Evolutionary conservation across 2,888 invertebrate species (phyloP).

Genomic region (Meghimatium bilineatum): DNA sequence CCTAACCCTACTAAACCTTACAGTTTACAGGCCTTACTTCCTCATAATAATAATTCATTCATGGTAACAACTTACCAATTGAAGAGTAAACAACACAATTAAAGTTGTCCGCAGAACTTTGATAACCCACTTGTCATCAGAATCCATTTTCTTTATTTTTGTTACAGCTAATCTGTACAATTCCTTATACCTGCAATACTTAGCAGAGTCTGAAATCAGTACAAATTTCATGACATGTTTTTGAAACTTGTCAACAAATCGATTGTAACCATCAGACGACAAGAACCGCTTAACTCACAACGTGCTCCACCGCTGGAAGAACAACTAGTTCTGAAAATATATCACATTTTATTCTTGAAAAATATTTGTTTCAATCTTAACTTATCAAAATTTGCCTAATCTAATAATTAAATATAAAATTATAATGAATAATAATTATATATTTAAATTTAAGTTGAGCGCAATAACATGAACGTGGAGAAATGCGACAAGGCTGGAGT

Average conservation of each 20-base stretch:
- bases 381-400: neutral
- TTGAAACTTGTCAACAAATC: neutral
- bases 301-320: neutral
- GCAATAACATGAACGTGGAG: slow-evolving; percentile 3
- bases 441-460: neutral
- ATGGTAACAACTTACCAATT: slow-evolving; percentile 61
- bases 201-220: slow-evolving; percentile 25
- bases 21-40: no score
- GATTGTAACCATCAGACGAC: no score
- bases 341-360: neutral
- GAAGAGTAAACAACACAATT: slow-evolving; percentile 64
- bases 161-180: slow-evolving; percentile 17
- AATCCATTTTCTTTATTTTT: slow-evolving; percentile 37
- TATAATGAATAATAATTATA: neutral
- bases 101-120: slow-evolving; percentile 64
- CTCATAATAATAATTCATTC: no score
- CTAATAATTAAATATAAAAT: neutral
- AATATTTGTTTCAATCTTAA: neutral
- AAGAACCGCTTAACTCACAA: neutral
- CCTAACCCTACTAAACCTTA: no score
- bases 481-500: neutral
- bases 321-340: neutral
- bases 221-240: slow-evolving; percentile 41
- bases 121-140: slow-evolving; percentile 60
- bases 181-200: slow-evolving; percentile 29